Evolutionary conservation across 1,140 invertebrate genomes (phyloP).

Genomic region (Hycleus cichorii): DNA sequence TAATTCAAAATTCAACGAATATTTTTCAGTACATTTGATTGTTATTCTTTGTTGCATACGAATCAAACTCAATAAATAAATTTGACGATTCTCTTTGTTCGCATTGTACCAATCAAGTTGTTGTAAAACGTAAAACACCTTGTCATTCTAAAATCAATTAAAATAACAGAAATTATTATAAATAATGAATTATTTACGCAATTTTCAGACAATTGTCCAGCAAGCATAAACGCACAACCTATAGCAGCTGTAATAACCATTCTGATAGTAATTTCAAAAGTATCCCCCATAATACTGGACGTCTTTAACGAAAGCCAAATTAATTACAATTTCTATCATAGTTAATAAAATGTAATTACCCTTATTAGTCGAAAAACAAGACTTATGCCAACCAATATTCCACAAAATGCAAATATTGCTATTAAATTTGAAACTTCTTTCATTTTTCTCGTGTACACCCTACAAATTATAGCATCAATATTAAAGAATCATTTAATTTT

Average conservation of each 20-base stretch:
- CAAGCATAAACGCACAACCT: no score
- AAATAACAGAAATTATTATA: no score
- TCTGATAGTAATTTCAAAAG: no score
- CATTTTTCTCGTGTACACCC: not conserved
- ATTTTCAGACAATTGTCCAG: constrained; percentile 59
- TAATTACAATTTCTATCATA: no score
- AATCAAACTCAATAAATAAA: constrained; percentile 31
- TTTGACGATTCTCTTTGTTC: constrained; percentile 19
- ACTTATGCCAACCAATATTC: constrained; percentile 52
- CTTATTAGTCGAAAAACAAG: no score
- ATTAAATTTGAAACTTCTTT: constrained; percentile 29
- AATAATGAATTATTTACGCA: constrained; percentile 37
- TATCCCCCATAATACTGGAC: no score
- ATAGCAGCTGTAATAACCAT: no score
- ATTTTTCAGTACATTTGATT: constrained; percentile 63
- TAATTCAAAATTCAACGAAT: constrained; percentile 46
- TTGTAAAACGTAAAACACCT: constrained; percentile 54
- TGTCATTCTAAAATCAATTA: constrained; percentile 41
- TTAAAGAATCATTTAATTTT: no score
- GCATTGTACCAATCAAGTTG: constrained; percentile 25
- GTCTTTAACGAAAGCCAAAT: no score
- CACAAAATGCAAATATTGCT: constrained; percentile 53
- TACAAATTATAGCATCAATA: no score
- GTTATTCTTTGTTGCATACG: constrained; percentile 59
- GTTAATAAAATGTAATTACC: no score